A percentile compares a stretch with the other conserved stretches of the same genome.
These are phyloP conservation scores for Rutilus rutilus DNA, from an alignment of 2,113 vertebrate species.

Conservation along the genomic window DNA sequence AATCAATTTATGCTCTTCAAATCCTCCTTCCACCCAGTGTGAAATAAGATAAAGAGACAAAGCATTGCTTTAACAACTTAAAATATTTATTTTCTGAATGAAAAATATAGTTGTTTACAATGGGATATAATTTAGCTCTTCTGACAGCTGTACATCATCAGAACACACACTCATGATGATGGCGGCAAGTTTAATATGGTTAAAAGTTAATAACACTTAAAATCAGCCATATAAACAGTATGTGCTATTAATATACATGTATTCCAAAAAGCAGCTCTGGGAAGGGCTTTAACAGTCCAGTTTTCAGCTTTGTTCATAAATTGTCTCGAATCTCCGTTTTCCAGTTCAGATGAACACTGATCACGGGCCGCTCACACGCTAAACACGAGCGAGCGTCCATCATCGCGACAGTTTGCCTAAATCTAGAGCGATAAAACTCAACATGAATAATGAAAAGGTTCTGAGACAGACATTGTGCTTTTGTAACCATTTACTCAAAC, in stretches of 20 bases:
- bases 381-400: not conserved
- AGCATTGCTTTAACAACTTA: not conserved
- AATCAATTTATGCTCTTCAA: not conserved
- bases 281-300: conserved; percentile 26
- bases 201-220: conserved; percentile 21
- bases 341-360: conserved; percentile 33
- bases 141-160: conserved; percentile 16
- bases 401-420: not conserved
- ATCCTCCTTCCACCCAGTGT: not conserved
- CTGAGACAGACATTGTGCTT: conserved; percentile 13
- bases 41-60: not conserved
- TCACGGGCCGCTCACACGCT: not conserved
- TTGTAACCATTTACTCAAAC: not conserved
- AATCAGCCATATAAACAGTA: conserved; percentile 41
- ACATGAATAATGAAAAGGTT: not conserved
- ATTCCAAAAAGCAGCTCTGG: conserved; percentile 48
- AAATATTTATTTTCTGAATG: conserved; percentile 47
- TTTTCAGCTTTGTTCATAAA: conserved; percentile 37
- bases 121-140: conserved; percentile 36
- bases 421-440: not conserved
- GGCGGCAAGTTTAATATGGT: not conserved
- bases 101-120: conserved; percentile 43
- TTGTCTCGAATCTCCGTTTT: conserved; percentile 1
- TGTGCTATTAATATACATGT: conserved; percentile 37
- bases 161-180: not conserved